Evolutionary conservation across 2,113 vertebrate genomes (phyloP).

Genomic region (Drymodes brunneopygia): DNA sequence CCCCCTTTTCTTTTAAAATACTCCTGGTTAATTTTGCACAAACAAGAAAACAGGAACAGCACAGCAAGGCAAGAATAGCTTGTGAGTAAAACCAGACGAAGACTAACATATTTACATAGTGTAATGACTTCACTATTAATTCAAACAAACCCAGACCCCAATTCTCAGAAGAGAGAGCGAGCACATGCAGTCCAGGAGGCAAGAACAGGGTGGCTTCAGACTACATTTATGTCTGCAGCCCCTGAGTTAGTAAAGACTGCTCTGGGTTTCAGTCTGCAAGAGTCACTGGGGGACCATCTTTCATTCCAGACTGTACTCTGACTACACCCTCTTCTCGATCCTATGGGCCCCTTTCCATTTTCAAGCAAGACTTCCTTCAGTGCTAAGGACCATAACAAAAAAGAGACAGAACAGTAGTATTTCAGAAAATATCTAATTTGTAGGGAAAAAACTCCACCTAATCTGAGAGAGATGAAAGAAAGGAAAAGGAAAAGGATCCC

Average conservation of each 20-base stretch:
- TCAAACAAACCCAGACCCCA: slow-evolving; percentile 44
- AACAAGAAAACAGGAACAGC: slow-evolving; percentile 42
- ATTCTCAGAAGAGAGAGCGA: slow-evolving; percentile 6
- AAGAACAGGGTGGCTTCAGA: slow-evolving; percentile 44
- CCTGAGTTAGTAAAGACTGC: neutral
- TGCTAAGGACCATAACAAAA: neutral
- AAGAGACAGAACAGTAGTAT: neutral
- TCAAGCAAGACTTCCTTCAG: neutral
- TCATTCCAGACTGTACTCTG: neutral
- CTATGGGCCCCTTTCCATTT: neutral
- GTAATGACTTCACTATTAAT: slow-evolving; percentile 59
- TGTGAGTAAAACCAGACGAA: slow-evolving; percentile 61
- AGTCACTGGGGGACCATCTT: neutral
- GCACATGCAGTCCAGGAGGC: slow-evolving; percentile 38
- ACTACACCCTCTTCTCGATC: neutral
- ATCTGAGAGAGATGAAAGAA: neutral
- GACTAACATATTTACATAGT: slow-evolving; percentile 36
- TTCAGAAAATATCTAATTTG: neutral
- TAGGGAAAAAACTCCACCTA: neutral
- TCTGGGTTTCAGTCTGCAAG: neutral
- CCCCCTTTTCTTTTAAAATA: neutral
- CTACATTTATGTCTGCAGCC: neutral
- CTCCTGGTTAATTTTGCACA: slow-evolving; percentile 47
- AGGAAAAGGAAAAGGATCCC: neutral
- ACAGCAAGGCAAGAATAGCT: slow-evolving; percentile 52